A percentile compares a stretch with the other conserved stretches of the same genome.
phyloP scores from a whole-genome alignment of 2,797 vertebrate genomes.

The Myotis findleyi region DNA sequence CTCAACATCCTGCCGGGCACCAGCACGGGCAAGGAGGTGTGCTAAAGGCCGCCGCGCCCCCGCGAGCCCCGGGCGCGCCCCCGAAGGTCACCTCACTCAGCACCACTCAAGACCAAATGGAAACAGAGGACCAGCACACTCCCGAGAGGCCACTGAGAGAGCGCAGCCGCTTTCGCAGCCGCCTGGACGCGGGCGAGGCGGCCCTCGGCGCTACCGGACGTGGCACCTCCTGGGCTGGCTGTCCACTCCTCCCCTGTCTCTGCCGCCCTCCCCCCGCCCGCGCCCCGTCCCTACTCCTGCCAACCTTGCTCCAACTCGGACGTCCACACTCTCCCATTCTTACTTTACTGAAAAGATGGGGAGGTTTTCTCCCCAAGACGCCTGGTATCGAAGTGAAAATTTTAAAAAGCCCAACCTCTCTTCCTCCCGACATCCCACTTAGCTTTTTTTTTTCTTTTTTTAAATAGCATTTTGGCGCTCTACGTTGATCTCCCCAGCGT shows the following conservation, averaged over 20 bases:
- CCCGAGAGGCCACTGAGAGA: slow-evolving; percentile 73
- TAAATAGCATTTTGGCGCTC: slow-evolving; percentile 76
- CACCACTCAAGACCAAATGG: slow-evolving; percentile 88
- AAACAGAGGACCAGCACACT: slow-evolving; percentile 84
- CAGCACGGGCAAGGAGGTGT: slow-evolving; percentile 98
- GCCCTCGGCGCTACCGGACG: slow-evolving; percentile 72
- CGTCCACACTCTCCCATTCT: slow-evolving; percentile 65
- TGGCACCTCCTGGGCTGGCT: slow-evolving; percentile 82
- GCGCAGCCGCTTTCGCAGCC: slow-evolving; percentile 70
- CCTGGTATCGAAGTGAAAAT: slow-evolving; percentile 62
- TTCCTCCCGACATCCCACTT: slow-evolving; percentile 64
- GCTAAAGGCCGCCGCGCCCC: slow-evolving; percentile 89
- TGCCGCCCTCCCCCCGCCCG: neutral
- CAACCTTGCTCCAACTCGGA: slow-evolving; percentile 56
- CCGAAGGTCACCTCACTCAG: slow-evolving; percentile 82
- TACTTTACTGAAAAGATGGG: slow-evolving; percentile 71
- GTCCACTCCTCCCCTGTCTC: slow-evolving; percentile 47
- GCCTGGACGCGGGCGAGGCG: slow-evolving; percentile 69
- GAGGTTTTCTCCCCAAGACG: slow-evolving; percentile 64
- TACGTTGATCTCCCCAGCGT: slow-evolving; percentile 72
- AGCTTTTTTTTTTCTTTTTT: slow-evolving; percentile 2
- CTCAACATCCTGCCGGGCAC: slow-evolving; percentile 96
- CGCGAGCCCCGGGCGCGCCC: slow-evolving; percentile 68
- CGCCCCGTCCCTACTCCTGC: neutral
- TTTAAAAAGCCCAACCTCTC: slow-evolving; percentile 51